These are phyloP conservation scores for Manis pentadactyla DNA, from an alignment of 2,797 vertebrate species.

Conservation along the genomic window DNA sequence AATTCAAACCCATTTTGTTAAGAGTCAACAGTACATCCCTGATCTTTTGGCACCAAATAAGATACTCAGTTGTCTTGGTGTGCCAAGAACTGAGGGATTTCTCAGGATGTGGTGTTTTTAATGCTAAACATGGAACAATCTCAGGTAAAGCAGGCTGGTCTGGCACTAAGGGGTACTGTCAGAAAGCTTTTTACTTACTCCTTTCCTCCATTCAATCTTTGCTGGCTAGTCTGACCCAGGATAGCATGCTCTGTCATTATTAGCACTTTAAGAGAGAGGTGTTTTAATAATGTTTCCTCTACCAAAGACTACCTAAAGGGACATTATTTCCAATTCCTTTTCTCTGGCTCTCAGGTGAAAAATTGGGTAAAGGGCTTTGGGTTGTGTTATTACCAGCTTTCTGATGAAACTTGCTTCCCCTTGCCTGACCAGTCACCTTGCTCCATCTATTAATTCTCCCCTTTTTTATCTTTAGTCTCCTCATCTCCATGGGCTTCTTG, in stretches of 20 bases:
- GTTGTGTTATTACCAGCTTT: not conserved
- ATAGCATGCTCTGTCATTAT: not conserved
- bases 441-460: not conserved
- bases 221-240: not conserved
- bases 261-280: not conserved
- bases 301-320: not conserved
- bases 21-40: not conserved
- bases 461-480: not conserved
- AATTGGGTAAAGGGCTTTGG: not conserved
- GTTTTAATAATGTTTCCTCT: not conserved
- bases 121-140: not conserved
- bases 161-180: not conserved
- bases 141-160: not conserved
- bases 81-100: not conserved
- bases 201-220: not conserved
- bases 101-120: not conserved
- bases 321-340: not conserved
- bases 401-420: not conserved
- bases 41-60: not conserved
- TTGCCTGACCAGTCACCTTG: not conserved
- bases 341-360: not conserved
- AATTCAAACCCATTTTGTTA: too few species aligned
- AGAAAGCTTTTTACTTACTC: not conserved
- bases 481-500: not conserved
- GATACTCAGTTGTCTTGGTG: not conserved